Base-by-base conservation (phyloP, 2,797 vertebrate genomes). In the Eremophila alpestris region DNA sequence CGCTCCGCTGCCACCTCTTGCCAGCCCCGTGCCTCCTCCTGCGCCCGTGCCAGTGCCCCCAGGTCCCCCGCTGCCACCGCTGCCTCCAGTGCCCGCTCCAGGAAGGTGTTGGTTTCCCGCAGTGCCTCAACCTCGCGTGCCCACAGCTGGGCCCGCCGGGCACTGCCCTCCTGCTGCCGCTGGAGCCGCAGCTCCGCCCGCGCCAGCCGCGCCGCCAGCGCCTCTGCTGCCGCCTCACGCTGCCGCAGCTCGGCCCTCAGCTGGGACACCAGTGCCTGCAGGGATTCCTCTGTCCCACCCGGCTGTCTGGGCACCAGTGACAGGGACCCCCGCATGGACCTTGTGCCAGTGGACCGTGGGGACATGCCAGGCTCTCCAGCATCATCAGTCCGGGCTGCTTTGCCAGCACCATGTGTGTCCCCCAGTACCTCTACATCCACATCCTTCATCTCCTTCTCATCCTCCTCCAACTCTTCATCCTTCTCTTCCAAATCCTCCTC, bases 81-180 rank as follows among this genome's bases (percentile, higher is more conserved):
- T 0, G 19, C 58, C 3, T 19, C 69, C 67, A 89, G 82, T 1
- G 60, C 64, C 56, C 1, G 75, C 46, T 41, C n/a, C 55, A 95
- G 93, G 84, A 96, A 95, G 38, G 16, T 1, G 9, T 92, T 94
- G 87, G 89, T 89, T 49, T 95, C 94, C 80, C 85, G 64, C 68
- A 96, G 79, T 0, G 84, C 95, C 69, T 92, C 90, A 0, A 54
- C 85, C 85, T 96, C 85, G 0, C 0, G 75, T 14, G 85, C 95
- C 93, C 7, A 60, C 38, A 85, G 64, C 75, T 18, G 45, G 17
- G 54, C 82, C 34, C 0, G 15, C 60, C 0, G 70, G 30, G 59
- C 16, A 0, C 58, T 87, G 88, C 2, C 4, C 20, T 78, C 60
- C 76, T 91, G 90, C 81, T 1, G 29, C 43, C 1, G 83, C 24